These are phyloP conservation scores for Pteria penguin DNA, from an alignment of 2,888 invertebrate species.

Conservation along the genomic window DNA sequence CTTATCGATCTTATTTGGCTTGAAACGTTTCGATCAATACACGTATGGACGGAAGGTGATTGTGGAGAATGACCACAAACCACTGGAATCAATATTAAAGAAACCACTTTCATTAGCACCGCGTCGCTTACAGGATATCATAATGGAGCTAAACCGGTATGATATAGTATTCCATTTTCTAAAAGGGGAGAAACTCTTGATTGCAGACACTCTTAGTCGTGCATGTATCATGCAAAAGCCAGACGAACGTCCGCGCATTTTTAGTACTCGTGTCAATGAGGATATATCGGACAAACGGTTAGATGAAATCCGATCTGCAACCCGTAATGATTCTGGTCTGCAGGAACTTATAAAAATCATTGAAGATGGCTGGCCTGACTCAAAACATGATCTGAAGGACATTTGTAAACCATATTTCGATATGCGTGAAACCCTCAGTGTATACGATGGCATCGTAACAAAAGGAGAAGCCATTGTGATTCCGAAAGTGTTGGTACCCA, in stretches of 20 bases:
- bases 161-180: constrained; percentile 43
- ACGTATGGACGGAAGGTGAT: constrained; percentile 23
- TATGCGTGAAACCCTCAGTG: constrained; percentile 13
- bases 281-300: background rate
- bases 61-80: constrained; percentile 32
- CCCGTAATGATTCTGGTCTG: background rate
- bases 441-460: constrained; percentile 4
- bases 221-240: constrained; percentile 1
- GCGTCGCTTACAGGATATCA: constrained; percentile 44
- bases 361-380: constrained; percentile 29
- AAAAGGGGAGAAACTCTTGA: constrained; percentile 34
- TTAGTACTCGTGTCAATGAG: background rate
- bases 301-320: background rate
- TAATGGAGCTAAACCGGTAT: constrained; percentile 49
- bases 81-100: constrained; percentile 36
- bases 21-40: constrained; percentile 30
- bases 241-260: background rate
- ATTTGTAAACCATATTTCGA: constrained; percentile 17
- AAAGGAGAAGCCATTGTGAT: constrained; percentile 9
- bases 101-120: constrained; percentile 31
- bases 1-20: constrained; percentile 44
- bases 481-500: background rate
- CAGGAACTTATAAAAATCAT: background rate
- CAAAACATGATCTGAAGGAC: background rate
- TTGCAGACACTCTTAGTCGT: constrained; percentile 46